Conservation (phyloP, 2,888 invertebrate species). For the Apodemia mormo region DNA sequence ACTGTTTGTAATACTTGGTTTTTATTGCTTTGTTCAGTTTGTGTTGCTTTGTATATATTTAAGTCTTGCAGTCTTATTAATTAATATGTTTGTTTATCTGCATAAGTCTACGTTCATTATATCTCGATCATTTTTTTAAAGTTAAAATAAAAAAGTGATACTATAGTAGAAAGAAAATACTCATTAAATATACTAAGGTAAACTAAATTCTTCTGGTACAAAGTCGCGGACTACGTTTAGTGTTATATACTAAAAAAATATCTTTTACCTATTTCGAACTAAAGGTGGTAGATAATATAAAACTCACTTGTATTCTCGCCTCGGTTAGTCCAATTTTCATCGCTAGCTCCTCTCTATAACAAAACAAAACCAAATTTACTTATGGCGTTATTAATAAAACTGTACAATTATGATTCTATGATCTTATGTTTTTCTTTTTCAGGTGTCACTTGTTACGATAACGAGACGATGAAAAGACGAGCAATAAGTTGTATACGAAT, state of each 20-base stretch:
- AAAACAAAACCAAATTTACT: constrained; percentile 43
- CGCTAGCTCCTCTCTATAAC: constrained; percentile 95
- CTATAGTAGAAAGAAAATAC: too few relatives aligned
- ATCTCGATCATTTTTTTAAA: too few relatives aligned
- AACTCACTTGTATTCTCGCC: constrained; percentile 94
- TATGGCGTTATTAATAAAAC: background rate
- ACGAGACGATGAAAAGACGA: too few relatives aligned
- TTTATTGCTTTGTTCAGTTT: background rate
- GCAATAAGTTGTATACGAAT: too few relatives aligned
- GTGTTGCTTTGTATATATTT: background rate
- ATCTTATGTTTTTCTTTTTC: too few relatives aligned
- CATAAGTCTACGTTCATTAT: background rate
- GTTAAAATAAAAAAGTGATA: too few relatives aligned
- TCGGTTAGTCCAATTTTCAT: constrained; percentile 97
- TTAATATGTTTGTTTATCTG: background rate
- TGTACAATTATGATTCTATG: too few relatives aligned
- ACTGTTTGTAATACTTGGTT: constrained; percentile 1
- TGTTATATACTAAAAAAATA: too few relatives aligned
- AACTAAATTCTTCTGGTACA: too few relatives aligned
- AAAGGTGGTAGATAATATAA: background rate
- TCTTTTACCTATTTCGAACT: background rate
- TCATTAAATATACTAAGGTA: too few relatives aligned
- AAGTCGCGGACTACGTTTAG: too few relatives aligned
- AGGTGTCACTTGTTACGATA: too few relatives aligned
- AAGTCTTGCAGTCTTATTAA: background rate